phyloP scores from a whole-genome alignment of 2,888 invertebrate species.

The Ichneumoninae sp. region DNA sequence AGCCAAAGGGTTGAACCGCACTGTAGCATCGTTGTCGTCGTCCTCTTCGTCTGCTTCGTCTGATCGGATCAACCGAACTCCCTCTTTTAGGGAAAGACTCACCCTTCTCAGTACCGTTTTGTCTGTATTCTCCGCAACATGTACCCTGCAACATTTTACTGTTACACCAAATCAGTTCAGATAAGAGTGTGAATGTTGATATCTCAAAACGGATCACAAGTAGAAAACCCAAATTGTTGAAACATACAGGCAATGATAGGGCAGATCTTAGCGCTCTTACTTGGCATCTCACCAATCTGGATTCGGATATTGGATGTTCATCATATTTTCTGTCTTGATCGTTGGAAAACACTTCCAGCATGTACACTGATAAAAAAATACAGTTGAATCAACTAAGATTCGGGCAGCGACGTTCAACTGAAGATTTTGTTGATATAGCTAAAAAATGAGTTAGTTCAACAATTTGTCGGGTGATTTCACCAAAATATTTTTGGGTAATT shows the following conservation, averaged over 20 bases:
- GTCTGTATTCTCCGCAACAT: constrained; percentile 34
- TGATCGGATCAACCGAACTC: constrained; percentile 52
- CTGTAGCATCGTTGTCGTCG: constrained; percentile 48
- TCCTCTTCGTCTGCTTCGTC: constrained; percentile 62
- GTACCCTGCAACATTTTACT: constrained; percentile 65
- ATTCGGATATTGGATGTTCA: not conserved
- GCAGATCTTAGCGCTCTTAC: not conserved
- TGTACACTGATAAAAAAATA: too few relatives aligned
- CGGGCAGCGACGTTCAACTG: too few relatives aligned
- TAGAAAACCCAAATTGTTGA: constrained; percentile 54
- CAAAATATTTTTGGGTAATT: too few relatives aligned
- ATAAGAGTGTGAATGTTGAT: not conserved
- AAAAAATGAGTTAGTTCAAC: too few relatives aligned
- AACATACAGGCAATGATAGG: too few relatives aligned
- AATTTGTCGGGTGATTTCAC: too few relatives aligned
- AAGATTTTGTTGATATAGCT: too few relatives aligned
- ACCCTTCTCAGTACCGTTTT: constrained; percentile 39
- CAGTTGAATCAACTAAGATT: too few relatives aligned
- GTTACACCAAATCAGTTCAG: constrained; percentile 63
- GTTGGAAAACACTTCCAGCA: not conserved
- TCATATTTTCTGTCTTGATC: not conserved
- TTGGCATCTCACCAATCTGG: not conserved
- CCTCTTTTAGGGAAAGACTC: constrained; percentile 38
- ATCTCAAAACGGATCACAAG: constrained; percentile 79
- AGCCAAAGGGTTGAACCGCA: constrained; percentile 82